Percentiles rank a stretch among this genome's conserved stretches.
These are phyloP conservation scores for Trematocara variabile DNA, from an alignment of 2,113 vertebrate genomes.

Conservation along the genomic window DNA sequence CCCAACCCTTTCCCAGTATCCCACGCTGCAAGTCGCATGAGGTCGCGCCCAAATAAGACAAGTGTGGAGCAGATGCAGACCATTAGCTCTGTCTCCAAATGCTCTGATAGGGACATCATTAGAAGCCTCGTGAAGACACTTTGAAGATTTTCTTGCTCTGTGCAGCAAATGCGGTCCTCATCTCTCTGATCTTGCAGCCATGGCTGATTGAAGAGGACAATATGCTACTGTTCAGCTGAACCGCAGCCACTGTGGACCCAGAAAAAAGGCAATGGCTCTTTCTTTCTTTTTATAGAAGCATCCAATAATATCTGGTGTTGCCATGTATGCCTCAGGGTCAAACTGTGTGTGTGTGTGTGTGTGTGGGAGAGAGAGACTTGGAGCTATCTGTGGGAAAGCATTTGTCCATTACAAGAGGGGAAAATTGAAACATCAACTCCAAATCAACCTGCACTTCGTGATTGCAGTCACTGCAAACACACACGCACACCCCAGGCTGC, in stretches of 20 bases:
- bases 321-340: constrained; percentile 57
- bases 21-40: not conserved
- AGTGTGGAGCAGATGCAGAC: constrained; percentile 19
- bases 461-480: not conserved
- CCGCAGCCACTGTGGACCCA: constrained; percentile 25
- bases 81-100: constrained; percentile 22
- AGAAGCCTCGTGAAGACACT: constrained; percentile 28
- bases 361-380: not conserved
- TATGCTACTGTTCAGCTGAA: constrained; percentile 41
- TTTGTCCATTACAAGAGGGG: constrained; percentile 27
- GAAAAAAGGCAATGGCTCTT: constrained; percentile 15
- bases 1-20: not conserved
- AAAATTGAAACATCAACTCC: constrained; percentile 38
- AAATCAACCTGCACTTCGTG: constrained; percentile 20
- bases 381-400: constrained; percentile 19
- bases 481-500: not conserved
- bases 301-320: constrained; percentile 65
- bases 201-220: constrained; percentile 46
- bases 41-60: constrained; percentile 3
- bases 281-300: constrained; percentile 68
- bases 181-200: constrained; percentile 40
- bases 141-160: constrained; percentile 42
- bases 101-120: constrained; percentile 44
- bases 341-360: not conserved
- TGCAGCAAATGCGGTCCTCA: constrained; percentile 13